A percentile compares a stretch with the other conserved stretches of the same genome.
Conservation (phyloP, 2,888 invertebrate genomes). For the Amphiduros pacificus region DNA sequence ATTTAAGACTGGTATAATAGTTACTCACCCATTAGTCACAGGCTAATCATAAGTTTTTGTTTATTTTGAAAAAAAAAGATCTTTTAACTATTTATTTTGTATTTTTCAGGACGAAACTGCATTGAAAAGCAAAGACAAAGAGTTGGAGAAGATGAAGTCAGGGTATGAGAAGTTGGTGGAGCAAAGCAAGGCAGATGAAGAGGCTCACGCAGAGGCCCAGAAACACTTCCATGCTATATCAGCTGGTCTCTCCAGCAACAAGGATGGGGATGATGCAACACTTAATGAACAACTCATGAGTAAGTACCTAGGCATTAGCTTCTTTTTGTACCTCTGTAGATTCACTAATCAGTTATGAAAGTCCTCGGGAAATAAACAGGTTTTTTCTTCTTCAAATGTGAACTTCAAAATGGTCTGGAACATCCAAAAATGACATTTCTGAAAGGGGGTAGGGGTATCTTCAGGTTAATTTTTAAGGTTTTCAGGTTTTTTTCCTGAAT, state of each 20-base stretch:
- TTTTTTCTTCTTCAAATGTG: no score
- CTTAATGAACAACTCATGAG: slow-evolving; percentile 87
- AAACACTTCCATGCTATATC: slow-evolving; percentile 81
- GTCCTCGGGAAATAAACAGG: no score
- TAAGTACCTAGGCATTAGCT: slow-evolving; percentile 49
- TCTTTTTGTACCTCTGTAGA: no score
- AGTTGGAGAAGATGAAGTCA: slow-evolving; percentile 60
- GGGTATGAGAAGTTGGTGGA: slow-evolving; percentile 72
- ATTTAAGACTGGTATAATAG: neutral
- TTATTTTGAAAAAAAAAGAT: no score
- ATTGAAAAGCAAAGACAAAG: slow-evolving; percentile 66
- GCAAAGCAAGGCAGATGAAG: slow-evolving; percentile 70
- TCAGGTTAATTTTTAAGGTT: neutral
- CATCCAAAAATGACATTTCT: no score
- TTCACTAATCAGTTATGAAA: no score
- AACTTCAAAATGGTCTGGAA: no score
- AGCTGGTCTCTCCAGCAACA: slow-evolving; percentile 78
- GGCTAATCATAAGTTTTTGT: no score
- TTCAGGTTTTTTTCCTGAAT: neutral
- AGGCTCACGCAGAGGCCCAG: slow-evolving; percentile 74
- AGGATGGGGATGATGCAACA: slow-evolving; percentile 75
- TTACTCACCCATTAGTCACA: no score
- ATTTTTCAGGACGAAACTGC: slow-evolving; percentile 62
- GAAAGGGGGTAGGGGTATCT: neutral
- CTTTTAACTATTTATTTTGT: neutral